A percentile compares a stretch with the other conserved stretches of the same genome.
phyloP scores from a whole-genome alignment of 92 coral and sea anemone genomes.

The Bergia sp. region DNA sequence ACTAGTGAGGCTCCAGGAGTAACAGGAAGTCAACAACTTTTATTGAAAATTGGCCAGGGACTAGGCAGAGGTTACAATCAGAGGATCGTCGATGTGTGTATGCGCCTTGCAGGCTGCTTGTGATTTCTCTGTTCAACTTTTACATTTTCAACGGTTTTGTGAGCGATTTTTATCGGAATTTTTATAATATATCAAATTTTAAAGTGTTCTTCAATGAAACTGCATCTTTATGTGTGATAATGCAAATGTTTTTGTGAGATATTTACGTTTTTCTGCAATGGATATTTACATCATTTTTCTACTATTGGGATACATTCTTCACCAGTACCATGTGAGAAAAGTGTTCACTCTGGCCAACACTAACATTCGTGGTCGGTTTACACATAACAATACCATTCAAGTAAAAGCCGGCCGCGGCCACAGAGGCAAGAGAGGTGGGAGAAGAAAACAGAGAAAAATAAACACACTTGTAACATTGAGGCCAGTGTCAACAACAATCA shows the following conservation, averaged over 20 bases:
- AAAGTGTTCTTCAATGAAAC: no score
- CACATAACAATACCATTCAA: not conserved
- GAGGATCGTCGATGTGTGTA: no score
- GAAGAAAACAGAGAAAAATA: not conserved
- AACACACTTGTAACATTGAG: not conserved
- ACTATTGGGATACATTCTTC: not conserved
- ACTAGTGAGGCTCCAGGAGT: no score
- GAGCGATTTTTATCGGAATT: no score
- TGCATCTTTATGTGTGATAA: no score
- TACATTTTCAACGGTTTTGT: no score
- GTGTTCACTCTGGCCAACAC: not conserved
- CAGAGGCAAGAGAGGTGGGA: not conserved
- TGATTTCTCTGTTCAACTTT: no score
- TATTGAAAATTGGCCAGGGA: no score
- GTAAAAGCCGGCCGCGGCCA: not conserved
- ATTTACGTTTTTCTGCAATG: not conserved
- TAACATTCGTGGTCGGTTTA: not conserved
- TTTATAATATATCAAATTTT: no score
- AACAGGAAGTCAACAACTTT: no score
- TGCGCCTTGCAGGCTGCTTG: no score
- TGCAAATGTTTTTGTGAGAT: not conserved
- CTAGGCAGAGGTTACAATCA: no score
- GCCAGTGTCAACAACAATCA: not conserved
- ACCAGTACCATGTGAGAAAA: not conserved
- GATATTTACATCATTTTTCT: not conserved